These are phyloP conservation scores for Lucilia sericata DNA, from an alignment of 1,140 invertebrate species.

Conservation along the genomic window DNA sequence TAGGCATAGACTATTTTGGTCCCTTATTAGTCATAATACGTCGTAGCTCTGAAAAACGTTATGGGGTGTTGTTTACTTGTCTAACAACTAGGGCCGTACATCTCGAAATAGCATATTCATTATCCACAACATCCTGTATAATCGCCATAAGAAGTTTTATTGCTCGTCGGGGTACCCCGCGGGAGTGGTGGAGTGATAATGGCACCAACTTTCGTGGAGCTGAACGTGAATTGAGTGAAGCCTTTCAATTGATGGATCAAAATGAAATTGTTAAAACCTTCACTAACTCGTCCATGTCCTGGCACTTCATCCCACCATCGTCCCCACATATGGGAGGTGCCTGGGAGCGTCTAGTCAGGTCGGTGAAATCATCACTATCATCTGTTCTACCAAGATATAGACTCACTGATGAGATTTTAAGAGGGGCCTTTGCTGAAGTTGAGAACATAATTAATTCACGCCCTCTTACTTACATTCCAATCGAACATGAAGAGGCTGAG, in stretches of 20 bases:
- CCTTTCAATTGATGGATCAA: neutral
- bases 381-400: constrained; percentile 39
- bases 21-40: neutral
- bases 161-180: neutral
- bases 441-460: constrained; percentile 50
- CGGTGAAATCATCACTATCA: neutral
- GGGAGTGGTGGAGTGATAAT: neutral
- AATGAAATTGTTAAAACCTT: neutral
- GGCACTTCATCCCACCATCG: neutral
- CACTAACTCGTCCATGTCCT: neutral
- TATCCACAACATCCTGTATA: neutral
- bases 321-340: neutral
- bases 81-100: neutral
- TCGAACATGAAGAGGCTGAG: neutral
- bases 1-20: constrained; percentile 24
- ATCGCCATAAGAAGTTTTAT: neutral
- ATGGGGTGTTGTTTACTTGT: neutral
- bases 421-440: constrained; percentile 44
- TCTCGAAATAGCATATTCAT: neutral
- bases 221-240: neutral
- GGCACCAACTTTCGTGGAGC: constrained; percentile 1
- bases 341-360: neutral
- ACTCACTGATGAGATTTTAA: constrained; percentile 43
- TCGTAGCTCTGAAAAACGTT: neutral
- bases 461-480: constrained; percentile 51